Base-by-base conservation (phyloP, 1,140 invertebrate species). In the Ladona fulva region DNA sequence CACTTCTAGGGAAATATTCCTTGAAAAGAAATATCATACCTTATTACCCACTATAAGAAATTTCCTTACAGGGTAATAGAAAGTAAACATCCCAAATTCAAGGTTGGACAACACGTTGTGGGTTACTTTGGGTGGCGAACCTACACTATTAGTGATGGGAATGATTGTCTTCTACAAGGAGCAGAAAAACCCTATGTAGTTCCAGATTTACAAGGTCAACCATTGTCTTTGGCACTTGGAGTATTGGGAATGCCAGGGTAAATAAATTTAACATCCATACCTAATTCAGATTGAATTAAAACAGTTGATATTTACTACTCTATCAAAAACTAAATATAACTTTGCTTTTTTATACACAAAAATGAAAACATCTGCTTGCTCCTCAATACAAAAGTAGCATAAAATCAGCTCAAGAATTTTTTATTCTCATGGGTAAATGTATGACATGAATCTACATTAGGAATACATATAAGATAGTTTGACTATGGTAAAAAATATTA, bases 111-210 rank as follows among this genome's bases (percentile, higher is more conserved):
- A 81, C 85, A 86, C 79, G 83, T 92, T 14, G 81, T 88, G 5
- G 89, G 86, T 37, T 82, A 86, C 66, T 86, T 89, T 77, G 91
- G 91, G 7, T 92, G 91, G 91, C 83, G 88, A 44, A 87, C 87
- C 0, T 86, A 88, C 80, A 89, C 89, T 12, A 82, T 89, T 44
- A 73, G 80, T 24, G 77, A 80, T 78, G 6, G 25, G 24, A 77
- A 77, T 29, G 76, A 29, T 0, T 19, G 24, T 24, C 5, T 25
- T 10, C 11, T 25, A 3, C 0, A 11, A 19, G 79, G 78, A 77
- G 77, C 37, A 8, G 78, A 78, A 75, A 80, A 80, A 79, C 82
- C 79, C 77, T 82, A 81, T 77, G 77, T 82, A 77, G 80, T 85
- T 73, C 82, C 84, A 16, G 82, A 86, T 79, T 78, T 85, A 42